Evolutionary conservation across 2,113 vertebrate species (phyloP), one percentile per base, ranked within the genome.

Genomic region (Orthochromis indermauri): DNA sequence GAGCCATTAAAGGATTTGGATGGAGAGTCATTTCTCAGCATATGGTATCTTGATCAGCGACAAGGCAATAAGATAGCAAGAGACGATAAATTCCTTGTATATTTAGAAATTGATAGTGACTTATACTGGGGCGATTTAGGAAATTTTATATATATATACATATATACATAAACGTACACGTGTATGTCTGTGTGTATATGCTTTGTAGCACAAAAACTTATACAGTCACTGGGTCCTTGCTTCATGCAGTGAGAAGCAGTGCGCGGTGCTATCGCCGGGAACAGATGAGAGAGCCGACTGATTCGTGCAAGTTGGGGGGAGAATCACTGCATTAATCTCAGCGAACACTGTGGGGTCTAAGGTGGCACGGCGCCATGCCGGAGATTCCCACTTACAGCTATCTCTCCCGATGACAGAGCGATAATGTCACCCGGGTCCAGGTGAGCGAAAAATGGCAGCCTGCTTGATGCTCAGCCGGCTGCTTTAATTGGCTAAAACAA

Each of bases 401-500:
- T 92, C 90, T 94, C 89, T 93, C 86, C 90, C n/a, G 63, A 88
- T 96, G 95, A 95, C 95, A 90, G 93, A 95, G 91, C 80, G 90
- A 93, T 94, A 94, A 95, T 94, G 95, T 94, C 93, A 90, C 93
- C 86, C 82, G 82, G 90, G 93, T 94, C 93, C 94, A 95, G 96
- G 95, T 95, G 94, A 96, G 94, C 92, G 83, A 95, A 94, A 96
- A 96, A 95, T 93, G 91, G 91, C 93, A 89, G 88, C 84, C 94
- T 86, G 92, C 91, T 95, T 90, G 93, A 95, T 90, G 95, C 96
- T 94, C 95, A 96, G 95, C 94, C 94, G 93, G 95, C 94, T 92
- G 88, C 93, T 96, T 96, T 97, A 96, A 97, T 97, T 96, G 96
- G 95, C 90, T 96, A 95, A 96, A 97, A 97, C 95, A 96, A 97